Conservation (phyloP, 2,797 vertebrate species). For the Platyrinchus mystaceus region DNA sequence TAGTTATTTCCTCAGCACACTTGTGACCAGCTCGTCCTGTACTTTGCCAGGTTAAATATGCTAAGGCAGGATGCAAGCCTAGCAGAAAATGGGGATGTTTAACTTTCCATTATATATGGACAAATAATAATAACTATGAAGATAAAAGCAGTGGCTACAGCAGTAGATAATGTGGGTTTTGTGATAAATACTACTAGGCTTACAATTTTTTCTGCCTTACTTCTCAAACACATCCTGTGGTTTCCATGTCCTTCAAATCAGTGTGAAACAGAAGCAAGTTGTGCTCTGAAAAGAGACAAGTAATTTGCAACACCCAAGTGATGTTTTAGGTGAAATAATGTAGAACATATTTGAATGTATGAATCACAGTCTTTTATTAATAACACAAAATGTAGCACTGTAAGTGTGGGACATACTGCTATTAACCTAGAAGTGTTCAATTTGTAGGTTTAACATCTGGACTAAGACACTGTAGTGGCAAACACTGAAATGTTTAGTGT, state of each 20-base stretch:
- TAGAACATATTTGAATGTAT: neutral
- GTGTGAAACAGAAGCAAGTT: neutral
- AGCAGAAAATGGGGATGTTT: neutral
- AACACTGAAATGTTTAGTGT: neutral
- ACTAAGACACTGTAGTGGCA: neutral
- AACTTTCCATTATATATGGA: neutral
- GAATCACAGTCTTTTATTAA: neutral
- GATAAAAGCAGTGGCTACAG: conserved; percentile 3
- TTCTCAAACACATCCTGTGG: neutral
- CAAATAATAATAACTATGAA: neutral
- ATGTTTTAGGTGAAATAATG: neutral
- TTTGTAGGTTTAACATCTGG: neutral
- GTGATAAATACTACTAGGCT: neutral
- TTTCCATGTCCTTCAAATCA: conserved; percentile 14
- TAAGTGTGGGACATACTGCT: neutral
- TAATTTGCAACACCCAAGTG: neutral
- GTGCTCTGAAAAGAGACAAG: neutral
- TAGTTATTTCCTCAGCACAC: neutral
- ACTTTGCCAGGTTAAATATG: neutral
- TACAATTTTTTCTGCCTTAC: neutral
- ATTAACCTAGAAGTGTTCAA: neutral
- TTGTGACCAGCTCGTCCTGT: neutral
- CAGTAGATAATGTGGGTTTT: neutral
- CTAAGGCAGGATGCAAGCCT: neutral
- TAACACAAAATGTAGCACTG: neutral